Base-by-base conservation (phyloP, 2,797 vertebrate species). In the Nasua narica region DNA sequence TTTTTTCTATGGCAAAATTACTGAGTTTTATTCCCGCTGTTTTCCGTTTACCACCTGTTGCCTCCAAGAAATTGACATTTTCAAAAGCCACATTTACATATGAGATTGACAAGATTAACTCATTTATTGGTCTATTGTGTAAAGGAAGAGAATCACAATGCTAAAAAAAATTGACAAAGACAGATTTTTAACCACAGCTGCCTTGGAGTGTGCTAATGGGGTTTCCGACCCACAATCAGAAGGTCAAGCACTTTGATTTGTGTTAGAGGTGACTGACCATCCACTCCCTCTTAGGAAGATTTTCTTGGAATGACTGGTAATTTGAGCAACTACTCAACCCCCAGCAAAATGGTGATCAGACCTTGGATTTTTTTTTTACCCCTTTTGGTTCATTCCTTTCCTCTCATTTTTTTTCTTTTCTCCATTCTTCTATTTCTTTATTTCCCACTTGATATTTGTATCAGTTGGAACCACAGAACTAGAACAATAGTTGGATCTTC, bases 41-140 rank as follows among this genome's bases (percentile, higher is more conserved):
- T 96, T 94, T 87, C 27, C 81, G 13, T 69, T 92, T 91, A 69
- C 74, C 74, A 83, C 83, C 83, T 94, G 50, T 94, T 96, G 85
- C 65, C 78, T 65, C 29, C 62, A 94, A 74, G 76, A 96, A 86
- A 93, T 1, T 79, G 93, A 46, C 92, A 96, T 96, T 96, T 96
- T 92, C 67, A 83, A 96, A 98, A 97, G 89, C 37, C 89, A 89
- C 37, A 83, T 96, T 97, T 91, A 89, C 92, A 95, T 81, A 92
- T 70, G 62, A 97, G 93, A 93, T 92, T 11, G 3, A 58, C 62
- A 74, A 83, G 69, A 96, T 96, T 91, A 94, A 82, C 46, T 84
- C 40, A 90, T 94, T 86, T 96, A 90, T 94, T 96, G 32, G 81
- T 52, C 77, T 96, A 82, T 43, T 92, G 43, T 67, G 46, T 16